phyloP scores from a whole-genome alignment of 2,113 vertebrate genomes.

The chimpanzee (Pan troglodytes) region NHGRI_mPanTro3-v2.1_pri NC_072415.2:65474501-65475000 shows the following conservation, averaged over 20 bases:
- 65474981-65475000: conserved; percentile 86
- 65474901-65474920: conserved; percentile 85
- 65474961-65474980: conserved; percentile 78
- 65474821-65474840: conserved; percentile 82
- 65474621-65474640: neutral
- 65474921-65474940: conserved; percentile 84
- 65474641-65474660: neutral
- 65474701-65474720: conserved; percentile 72
- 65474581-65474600: neutral
- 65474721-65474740: conserved; percentile 77
- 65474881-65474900: conserved; percentile 83
- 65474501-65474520: neutral
- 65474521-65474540: neutral
- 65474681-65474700: conserved; percentile 61
- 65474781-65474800: conserved; percentile 77
- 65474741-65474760: conserved; percentile 63
- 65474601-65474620: neutral
- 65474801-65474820: conserved; percentile 81
- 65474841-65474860: conserved; percentile 82
- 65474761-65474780: conserved; percentile 55
- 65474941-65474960: conserved; percentile 87
- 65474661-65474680: conserved; percentile 50
- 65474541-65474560: too few relatives aligned
- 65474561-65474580: neutral
- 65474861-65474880: conserved; percentile 84